Conservation (phyloP, 2,797 vertebrate genomes). For the Cynopterus sphinx region DNA sequence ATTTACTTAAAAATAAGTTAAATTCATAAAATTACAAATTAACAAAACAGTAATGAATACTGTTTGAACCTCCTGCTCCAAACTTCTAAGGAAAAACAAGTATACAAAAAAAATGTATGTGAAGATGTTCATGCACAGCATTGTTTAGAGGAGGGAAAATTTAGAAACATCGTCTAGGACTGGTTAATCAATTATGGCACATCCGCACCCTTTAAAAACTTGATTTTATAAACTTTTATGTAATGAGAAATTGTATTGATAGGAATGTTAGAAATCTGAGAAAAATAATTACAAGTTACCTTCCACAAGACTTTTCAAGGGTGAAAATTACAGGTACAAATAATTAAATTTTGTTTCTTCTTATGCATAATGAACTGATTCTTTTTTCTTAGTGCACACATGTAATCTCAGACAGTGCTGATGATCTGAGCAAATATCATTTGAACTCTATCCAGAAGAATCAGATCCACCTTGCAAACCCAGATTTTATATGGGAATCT, state of each 20-base stretch:
- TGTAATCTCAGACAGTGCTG: conserved; percentile 83
- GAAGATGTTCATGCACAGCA: background rate
- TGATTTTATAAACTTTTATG: background rate
- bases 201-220: background rate
- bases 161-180: background rate
- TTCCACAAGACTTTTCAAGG: background rate
- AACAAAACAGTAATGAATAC: background rate
- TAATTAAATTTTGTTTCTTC: background rate
- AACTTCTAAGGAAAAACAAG: background rate
- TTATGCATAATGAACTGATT: background rate
- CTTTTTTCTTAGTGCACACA: conserved; percentile 88
- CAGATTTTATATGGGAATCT: conserved; percentile 88
- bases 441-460: conserved; percentile 85
- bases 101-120: background rate
- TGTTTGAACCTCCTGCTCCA: background rate
- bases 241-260: conserved; percentile 14
- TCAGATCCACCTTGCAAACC: conserved; percentile 83
- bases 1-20: background rate
- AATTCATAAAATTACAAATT: background rate
- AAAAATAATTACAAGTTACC: background rate
- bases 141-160: conserved; percentile 12
- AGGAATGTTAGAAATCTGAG: background rate
- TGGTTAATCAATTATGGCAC: background rate
- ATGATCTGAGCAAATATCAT: conserved; percentile 84
- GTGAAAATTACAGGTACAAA: background rate